A percentile compares a stretch with the other conserved stretches of the same genome.
phyloP scores from a whole-genome alignment of 2,888 invertebrate genomes.

The Oeneis ivallda region DNA sequence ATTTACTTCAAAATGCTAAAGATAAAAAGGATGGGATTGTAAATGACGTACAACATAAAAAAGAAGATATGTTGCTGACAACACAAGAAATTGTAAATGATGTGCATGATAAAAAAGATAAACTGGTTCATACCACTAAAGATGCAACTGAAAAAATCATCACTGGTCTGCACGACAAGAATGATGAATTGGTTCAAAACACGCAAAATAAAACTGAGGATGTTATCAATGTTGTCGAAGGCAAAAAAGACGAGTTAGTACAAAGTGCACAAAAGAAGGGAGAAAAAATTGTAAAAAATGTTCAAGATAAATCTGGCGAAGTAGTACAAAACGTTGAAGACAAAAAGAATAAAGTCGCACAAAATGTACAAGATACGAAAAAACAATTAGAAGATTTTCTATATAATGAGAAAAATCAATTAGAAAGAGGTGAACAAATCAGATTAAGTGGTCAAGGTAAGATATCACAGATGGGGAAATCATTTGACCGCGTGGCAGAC shows the following conservation, averaged over 20 bases:
- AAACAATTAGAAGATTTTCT: conserved; percentile 48
- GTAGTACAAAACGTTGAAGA: conserved; percentile 45
- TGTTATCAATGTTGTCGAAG: conserved; percentile 39
- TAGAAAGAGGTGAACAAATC: conserved; percentile 65
- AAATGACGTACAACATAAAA: conserved; percentile 43
- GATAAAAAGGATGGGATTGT: conserved; percentile 37
- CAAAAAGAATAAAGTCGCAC: conserved; percentile 40
- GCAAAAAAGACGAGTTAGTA: conserved; percentile 39
- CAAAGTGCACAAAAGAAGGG: conserved; percentile 28
- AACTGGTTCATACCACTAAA: conserved; percentile 33
- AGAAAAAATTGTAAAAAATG: conserved; percentile 23
- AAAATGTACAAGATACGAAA: conserved; percentile 44
- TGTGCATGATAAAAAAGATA: conserved; percentile 34
- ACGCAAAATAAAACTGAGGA: conserved; percentile 42
- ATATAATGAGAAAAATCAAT: conserved; percentile 49
- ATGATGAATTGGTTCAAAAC: conserved; percentile 45
- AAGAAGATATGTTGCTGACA: conserved; percentile 43
- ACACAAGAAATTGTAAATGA: conserved; percentile 32
- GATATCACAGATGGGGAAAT: conserved; percentile 54
- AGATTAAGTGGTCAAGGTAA: conserved; percentile 55
- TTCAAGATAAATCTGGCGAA: conserved; percentile 39
- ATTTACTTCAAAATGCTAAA: conserved; percentile 22
- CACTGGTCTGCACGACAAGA: conserved; percentile 40
- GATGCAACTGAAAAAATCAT: conserved; percentile 3
- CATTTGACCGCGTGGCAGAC: conserved; percentile 54